Evolutionary conservation across 2,797 vertebrate species (phyloP).

Genomic region (Ciconia nigra): DNA sequence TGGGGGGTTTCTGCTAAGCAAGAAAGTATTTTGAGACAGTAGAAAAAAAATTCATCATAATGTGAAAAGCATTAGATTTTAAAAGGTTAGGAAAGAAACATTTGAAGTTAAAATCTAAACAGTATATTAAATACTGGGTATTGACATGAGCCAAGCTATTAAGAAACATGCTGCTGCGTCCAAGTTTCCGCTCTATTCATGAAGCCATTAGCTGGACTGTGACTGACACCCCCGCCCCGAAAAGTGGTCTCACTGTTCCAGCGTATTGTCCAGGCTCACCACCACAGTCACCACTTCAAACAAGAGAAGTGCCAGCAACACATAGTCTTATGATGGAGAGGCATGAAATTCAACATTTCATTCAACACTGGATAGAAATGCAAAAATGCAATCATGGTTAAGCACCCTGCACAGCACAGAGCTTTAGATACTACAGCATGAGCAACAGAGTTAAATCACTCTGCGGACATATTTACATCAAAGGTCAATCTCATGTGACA

Average conservation of each 20-base stretch:
- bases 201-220: neutral
- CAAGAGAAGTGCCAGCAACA: neutral
- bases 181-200: neutral
- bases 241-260: neutral
- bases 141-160: neutral
- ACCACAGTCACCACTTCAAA: neutral
- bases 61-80: neutral
- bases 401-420: neutral
- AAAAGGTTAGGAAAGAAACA: neutral
- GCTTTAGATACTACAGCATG: neutral
- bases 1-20: neutral
- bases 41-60: neutral
- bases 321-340: neutral
- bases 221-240: neutral
- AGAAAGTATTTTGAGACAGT: neutral
- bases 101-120: neutral
- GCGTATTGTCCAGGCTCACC: neutral
- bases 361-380: neutral
- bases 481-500: neutral
- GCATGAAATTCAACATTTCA: neutral
- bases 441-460: neutral
- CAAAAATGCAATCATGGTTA: neutral
- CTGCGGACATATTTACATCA: neutral
- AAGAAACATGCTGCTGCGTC: neutral
- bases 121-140: neutral